Evolutionary conservation across 1,140 invertebrate genomes (phyloP).

Genomic region (Sinonovacula constricta): DNA sequence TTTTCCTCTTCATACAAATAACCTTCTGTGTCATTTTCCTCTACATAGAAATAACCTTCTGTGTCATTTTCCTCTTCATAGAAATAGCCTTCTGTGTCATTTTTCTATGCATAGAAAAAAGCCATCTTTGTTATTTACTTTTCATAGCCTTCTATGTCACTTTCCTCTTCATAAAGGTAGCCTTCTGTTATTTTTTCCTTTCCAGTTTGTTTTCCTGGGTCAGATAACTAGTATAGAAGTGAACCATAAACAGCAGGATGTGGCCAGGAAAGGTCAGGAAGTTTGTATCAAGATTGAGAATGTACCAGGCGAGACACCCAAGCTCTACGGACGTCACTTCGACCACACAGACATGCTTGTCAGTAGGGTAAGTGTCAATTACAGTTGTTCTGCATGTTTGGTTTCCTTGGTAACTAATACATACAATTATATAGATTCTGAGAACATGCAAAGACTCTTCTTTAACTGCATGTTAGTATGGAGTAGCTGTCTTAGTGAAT

Average conservation of each 20-base stretch:
- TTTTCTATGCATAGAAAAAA: neutral
- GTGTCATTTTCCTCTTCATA: no score
- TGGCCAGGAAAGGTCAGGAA: conserved; percentile 96
- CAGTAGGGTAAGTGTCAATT: conserved; percentile 96
- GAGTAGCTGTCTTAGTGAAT: no score
- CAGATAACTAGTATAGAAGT: conserved; percentile 96
- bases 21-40: no score
- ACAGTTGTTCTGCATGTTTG: no score
- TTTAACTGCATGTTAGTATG: no score
- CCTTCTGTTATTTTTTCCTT: conserved; percentile 38
- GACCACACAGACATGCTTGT: conserved; percentile 96
- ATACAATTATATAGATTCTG: no score
- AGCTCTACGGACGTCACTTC: conserved; percentile 99
- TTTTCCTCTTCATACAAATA: no score
- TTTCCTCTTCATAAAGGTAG: neutral
- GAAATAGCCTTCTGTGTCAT: no score
- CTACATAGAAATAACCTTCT: no score
- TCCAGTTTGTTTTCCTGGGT: conserved; percentile 95
- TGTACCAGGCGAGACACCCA: conserved; percentile 96
- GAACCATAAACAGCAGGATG: conserved; percentile 89
- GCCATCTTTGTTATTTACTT: neutral
- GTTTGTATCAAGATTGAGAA: conserved; percentile 99
- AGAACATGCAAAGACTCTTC: no score
- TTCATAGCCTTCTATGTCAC: neutral
- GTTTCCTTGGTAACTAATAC: no score